These are phyloP conservation scores for Eulemur rubriventer DNA, from an alignment of 2,797 vertebrate genomes.

Conservation along the genomic window DNA sequence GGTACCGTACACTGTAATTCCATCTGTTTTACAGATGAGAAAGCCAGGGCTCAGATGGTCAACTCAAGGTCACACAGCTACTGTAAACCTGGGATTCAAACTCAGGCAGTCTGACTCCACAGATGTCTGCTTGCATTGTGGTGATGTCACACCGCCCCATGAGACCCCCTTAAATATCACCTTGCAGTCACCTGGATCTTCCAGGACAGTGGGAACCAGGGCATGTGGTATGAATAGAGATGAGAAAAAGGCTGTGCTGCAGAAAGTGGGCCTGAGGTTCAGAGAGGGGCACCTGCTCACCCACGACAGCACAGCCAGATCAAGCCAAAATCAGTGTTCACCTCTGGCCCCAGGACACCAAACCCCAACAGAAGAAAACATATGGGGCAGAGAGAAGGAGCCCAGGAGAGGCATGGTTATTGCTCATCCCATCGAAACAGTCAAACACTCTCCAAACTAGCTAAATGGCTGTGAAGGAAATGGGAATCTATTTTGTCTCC, in stretches of 20 bases:
- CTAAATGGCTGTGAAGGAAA: conserved; percentile 62
- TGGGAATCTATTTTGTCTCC: conserved; percentile 74
- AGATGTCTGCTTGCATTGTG: background rate
- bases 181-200: background rate
- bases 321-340: background rate
- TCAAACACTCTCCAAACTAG: conserved; percentile 6
- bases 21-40: background rate
- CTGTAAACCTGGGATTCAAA: background rate
- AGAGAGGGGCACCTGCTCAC: background rate
- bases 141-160: background rate
- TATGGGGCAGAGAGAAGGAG: background rate
- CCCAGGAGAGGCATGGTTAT: background rate
- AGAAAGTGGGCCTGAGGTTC: background rate
- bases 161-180: background rate
- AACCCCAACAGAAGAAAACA: background rate
- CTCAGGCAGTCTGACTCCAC: background rate
- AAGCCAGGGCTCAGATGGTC: background rate
- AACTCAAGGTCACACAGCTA: background rate
- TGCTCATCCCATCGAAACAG: background rate
- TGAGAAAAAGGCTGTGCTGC: background rate
- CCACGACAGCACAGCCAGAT: background rate
- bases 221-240: background rate
- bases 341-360: background rate
- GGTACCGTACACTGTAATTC: background rate
- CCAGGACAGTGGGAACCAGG: background rate